Conservation (phyloP, 2,797 vertebrate species). For the Anguilla obscura region DNA sequence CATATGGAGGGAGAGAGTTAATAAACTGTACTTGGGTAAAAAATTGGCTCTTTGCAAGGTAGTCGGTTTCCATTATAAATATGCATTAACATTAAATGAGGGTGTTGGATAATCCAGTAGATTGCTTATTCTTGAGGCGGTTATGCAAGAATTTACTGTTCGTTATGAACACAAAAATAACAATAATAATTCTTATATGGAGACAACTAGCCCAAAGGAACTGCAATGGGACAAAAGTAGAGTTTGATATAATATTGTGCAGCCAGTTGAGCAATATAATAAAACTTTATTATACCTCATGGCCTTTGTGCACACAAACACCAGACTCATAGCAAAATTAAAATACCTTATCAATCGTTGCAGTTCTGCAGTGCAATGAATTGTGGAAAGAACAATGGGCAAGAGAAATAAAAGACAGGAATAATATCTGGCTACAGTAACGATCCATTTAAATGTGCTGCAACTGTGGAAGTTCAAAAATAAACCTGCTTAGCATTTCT, state of each 20-base stretch:
- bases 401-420: background rate
- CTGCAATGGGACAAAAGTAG: background rate
- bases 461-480: background rate
- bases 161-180: background rate
- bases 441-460: background rate
- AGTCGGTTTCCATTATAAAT: background rate
- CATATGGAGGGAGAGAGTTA: background rate
- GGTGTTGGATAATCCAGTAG: background rate
- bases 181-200: background rate
- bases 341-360: background rate
- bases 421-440: background rate
- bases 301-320: background rate
- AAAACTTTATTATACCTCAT: background rate
- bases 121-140: background rate
- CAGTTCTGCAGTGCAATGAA: background rate
- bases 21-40: background rate
- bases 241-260: background rate
- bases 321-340: background rate
- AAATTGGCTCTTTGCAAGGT: background rate
- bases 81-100: background rate
- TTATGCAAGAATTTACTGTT: background rate
- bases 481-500: background rate
- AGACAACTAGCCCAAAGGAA: background rate
- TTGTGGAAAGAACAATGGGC: background rate
- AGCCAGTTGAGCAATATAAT: background rate